Evolutionary conservation across 2,797 vertebrate genomes (phyloP).

Genomic region (Rallus crepitans): DNA sequence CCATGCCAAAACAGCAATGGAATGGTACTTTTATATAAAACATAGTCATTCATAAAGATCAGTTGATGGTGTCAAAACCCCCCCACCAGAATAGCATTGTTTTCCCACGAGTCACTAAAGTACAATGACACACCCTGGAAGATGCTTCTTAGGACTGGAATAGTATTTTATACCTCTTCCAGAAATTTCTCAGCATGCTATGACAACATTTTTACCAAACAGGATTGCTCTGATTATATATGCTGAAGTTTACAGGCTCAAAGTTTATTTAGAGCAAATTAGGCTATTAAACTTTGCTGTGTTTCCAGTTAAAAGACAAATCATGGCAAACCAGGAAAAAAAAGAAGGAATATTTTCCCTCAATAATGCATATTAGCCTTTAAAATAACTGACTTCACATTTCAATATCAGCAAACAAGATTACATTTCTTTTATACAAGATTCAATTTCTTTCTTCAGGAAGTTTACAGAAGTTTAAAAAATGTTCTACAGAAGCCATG

Average conservation of each 20-base stretch:
- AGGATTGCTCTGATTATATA: background rate
- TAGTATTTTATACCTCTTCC: background rate
- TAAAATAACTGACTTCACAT: background rate
- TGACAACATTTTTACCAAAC: background rate
- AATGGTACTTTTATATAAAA: background rate
- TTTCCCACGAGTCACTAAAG: background rate
- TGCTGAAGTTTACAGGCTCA: background rate
- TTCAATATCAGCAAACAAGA: background rate
- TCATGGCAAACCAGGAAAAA: background rate
- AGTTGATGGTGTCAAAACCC: background rate
- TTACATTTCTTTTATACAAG: background rate
- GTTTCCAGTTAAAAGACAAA: background rate
- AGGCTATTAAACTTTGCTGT: background rate
- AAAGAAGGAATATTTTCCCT: background rate
- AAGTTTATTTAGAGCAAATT: background rate
- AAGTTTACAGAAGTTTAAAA: background rate
- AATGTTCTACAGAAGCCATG: background rate
- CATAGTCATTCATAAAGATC: background rate
- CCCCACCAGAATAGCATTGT: background rate
- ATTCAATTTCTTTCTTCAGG: background rate
- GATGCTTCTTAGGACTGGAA: background rate
- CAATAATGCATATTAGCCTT: background rate
- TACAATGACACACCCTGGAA: background rate
- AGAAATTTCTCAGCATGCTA: background rate
- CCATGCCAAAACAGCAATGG: background rate